These are phyloP conservation scores for Standfussiana lucernea DNA, from an alignment of 2,888 invertebrate genomes.

Conservation along the genomic window DNA sequence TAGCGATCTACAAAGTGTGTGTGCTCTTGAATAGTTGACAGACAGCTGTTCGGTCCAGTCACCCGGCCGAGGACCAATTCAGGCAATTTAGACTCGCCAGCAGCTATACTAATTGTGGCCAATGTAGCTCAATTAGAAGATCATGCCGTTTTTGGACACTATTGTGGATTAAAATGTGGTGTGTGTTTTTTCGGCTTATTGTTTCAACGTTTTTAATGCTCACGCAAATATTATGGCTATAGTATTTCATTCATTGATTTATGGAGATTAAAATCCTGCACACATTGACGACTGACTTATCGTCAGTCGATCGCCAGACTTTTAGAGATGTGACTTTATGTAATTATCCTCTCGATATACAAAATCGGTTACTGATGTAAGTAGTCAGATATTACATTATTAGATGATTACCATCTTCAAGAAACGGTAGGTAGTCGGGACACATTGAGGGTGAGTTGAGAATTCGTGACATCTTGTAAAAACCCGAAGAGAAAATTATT, in stretches of 20 bases:
- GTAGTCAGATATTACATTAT: no score
- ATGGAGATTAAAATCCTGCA: neutral
- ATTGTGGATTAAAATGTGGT: slow-evolving; percentile 20
- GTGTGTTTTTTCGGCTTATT: neutral
- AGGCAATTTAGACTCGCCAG: slow-evolving; percentile 79
- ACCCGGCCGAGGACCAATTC: slow-evolving; percentile 78
- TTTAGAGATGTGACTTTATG: no score
- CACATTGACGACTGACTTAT: no score
- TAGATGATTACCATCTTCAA: no score
- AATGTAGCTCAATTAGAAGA: slow-evolving; percentile 79
- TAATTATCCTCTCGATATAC: no score
- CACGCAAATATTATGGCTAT: neutral
- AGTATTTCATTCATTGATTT: neutral
- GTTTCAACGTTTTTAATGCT: neutral
- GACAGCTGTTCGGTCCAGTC: slow-evolving; percentile 68
- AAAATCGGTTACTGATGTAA: no score
- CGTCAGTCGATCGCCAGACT: no score
- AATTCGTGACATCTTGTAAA: no score
- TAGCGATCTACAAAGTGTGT: slow-evolving; percentile 18
- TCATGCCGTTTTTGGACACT: slow-evolving; percentile 52
- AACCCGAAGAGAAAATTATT: no score
- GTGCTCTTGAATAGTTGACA: slow-evolving; percentile 30
- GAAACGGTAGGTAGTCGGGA: no score
- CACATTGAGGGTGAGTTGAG: no score
- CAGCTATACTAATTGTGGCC: slow-evolving; percentile 78